These are phyloP conservation scores for human DNA, from an alignment of 2,113 vertebrate genomes.

Conservation along the genomic window GRCh38 chr15:91892501-91893000, in stretches of 20 bases:
- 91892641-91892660: background rate
- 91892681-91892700: background rate
- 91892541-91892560: background rate
- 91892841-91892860: background rate
- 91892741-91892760: background rate
- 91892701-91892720: background rate
- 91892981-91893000: background rate
- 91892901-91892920: background rate
- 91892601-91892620: rapidly evolving
- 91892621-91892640: rapidly evolving
- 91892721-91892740: background rate
- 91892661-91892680: background rate
- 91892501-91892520: background rate
- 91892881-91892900: background rate
- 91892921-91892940: background rate
- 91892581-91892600: background rate
- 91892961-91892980: background rate
- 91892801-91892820: background rate
- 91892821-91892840: background rate
- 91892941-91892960: background rate
- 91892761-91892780: background rate
- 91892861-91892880: background rate
- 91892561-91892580: no score
- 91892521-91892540: background rate
- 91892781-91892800: background rate